Percentiles rank a stretch among this genome's conserved stretches.
These are phyloP conservation scores for Lacanobia wlatinum DNA, from an alignment of 2,888 invertebrate species.

Conservation along the genomic window DNA sequence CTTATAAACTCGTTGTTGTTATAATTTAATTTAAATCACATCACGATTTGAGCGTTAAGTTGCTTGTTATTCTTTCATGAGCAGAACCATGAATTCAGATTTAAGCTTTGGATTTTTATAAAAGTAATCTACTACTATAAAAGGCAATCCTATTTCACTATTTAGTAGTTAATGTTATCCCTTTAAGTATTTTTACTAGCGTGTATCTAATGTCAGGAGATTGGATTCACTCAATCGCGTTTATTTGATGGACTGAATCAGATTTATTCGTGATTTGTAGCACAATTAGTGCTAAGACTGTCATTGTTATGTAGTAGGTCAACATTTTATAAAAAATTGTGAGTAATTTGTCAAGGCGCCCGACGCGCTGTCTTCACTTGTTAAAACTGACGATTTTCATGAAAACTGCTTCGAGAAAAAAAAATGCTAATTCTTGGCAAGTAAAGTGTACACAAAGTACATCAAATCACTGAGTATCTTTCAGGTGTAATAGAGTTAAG, in stretches of 20 bases:
- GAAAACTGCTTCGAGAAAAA: conserved; percentile 63
- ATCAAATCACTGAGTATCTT: conserved; percentile 13
- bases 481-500: conserved; percentile 11
- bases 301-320: not conserved
- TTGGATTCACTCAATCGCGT: conserved; percentile 12
- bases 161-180: conserved; percentile 5
- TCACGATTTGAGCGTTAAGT: conserved; percentile 2
- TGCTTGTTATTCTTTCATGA: not conserved
- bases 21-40: conserved; percentile 23
- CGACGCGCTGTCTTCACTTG: conserved; percentile 72
- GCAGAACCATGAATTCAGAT: not conserved
- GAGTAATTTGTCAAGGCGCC: conserved; percentile 74
- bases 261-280: conserved; percentile 4
- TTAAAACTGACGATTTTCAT: conserved; percentile 71
- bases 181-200: not conserved
- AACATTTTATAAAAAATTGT: conserved; percentile 50
- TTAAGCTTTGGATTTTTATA: not conserved
- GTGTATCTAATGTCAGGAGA: not conserved
- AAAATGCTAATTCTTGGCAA: conserved; percentile 76
- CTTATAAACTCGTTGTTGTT: conserved; percentile 16
- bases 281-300: too few species aligned
- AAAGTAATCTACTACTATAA: too few species aligned
- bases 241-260: conserved; percentile 24
- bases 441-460: conserved; percentile 51
- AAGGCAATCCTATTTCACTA: conserved; percentile 4